phyloP scores from a whole-genome alignment of 2,888 invertebrate genomes.

The Aporophyla lueneburgensis region DNA sequence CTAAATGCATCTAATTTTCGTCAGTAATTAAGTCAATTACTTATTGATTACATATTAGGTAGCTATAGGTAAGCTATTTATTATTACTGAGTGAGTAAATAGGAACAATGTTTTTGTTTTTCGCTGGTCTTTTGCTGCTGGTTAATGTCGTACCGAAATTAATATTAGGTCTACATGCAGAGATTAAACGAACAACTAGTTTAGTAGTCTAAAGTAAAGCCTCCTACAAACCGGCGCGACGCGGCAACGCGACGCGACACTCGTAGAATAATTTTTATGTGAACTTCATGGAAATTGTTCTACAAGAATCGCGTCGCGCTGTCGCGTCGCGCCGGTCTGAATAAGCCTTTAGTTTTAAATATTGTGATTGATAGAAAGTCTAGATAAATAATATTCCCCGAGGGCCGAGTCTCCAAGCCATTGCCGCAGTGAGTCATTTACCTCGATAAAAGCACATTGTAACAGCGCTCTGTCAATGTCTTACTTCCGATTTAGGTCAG shows the following conservation, averaged over 20 bases:
- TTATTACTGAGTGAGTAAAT: constrained; percentile 9
- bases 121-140: not conserved
- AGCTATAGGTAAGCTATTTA: not conserved
- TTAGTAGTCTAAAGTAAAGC: too few relatives aligned
- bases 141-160: not conserved
- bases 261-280: too few relatives aligned
- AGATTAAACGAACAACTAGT: not conserved
- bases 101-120: not conserved
- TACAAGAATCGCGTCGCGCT: too few relatives aligned
- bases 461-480: constrained; percentile 8
- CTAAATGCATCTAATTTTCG: constrained; percentile 8
- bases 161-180: not conserved
- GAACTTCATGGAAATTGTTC: too few relatives aligned
- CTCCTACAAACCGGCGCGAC: too few relatives aligned
- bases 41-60: constrained; percentile 5
- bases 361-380: not conserved
- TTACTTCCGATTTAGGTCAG: constrained; percentile 33
- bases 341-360: too few relatives aligned
- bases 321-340: too few relatives aligned
- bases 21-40: constrained; percentile 1
- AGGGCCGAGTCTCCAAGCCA: constrained; percentile 3
- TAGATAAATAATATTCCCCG: not conserved
- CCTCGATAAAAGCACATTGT: constrained; percentile 22
- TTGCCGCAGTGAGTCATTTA: constrained; percentile 52
- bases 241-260: too few relatives aligned